Percentiles rank a stretch among this genome's conserved stretches.
phyloP scores from a whole-genome alignment of 2,797 vertebrate species.

The Mareca strepera region DNA sequence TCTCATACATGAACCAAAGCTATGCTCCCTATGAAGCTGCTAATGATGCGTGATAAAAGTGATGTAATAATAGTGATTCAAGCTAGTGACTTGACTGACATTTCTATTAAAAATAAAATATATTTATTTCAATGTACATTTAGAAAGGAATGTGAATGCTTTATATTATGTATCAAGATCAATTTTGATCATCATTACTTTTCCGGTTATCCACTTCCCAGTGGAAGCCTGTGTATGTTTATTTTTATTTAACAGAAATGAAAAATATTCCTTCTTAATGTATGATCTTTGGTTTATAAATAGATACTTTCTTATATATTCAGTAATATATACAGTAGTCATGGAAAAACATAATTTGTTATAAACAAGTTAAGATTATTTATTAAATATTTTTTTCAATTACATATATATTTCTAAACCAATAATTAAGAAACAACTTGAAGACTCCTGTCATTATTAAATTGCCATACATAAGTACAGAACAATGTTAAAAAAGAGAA shows the following conservation, averaged over 20 bases:
- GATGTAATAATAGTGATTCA: neutral
- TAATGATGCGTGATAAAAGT: neutral
- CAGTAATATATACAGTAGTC: neutral
- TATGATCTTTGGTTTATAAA: neutral
- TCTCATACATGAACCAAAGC: neutral
- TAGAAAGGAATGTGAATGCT: neutral
- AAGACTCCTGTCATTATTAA: neutral
- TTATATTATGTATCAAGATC: neutral
- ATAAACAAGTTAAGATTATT: neutral
- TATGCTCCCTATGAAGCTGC: neutral
- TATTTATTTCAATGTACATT: neutral
- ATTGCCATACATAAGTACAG: neutral
- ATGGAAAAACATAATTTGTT: neutral
- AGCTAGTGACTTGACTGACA: neutral
- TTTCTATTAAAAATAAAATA: neutral
- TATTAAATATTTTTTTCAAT: neutral
- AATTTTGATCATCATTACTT: neutral
- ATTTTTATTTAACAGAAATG: neutral
- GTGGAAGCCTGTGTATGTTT: neutral
- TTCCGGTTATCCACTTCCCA: neutral
- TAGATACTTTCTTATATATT: neutral
- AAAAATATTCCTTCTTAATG: neutral
- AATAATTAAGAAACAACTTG: neutral
- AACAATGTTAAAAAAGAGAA: neutral
- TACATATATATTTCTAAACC: neutral